phyloP scores from a whole-genome alignment of 1,140 invertebrate species.

The Magallana ariakensis region DNA sequence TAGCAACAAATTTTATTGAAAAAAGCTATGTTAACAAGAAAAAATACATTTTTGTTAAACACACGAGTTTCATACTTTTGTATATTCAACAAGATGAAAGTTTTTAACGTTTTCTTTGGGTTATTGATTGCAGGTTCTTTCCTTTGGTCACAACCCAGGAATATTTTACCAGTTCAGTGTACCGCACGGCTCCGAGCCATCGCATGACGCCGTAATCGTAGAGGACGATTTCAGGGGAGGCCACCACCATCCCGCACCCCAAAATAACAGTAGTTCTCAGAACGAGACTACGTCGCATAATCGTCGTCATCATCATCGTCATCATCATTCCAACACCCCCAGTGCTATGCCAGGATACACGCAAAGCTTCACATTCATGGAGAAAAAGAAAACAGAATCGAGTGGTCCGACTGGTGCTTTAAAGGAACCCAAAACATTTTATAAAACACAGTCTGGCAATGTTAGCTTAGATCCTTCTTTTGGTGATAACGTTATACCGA shows the following conservation, averaged over 20 bases:
- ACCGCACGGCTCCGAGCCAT: background rate
- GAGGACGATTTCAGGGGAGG: conserved; percentile 15
- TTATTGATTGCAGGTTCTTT: background rate
- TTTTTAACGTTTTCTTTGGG: too few relatives aligned
- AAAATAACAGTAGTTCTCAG: background rate
- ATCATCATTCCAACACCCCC: background rate
- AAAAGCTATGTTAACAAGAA: too few relatives aligned
- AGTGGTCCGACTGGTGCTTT: background rate
- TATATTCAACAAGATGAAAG: too few relatives aligned
- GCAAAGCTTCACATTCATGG: conserved; percentile 57
- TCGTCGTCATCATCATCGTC: background rate
- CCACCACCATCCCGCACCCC: background rate
- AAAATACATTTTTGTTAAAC: too few relatives aligned
- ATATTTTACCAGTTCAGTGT: conserved; percentile 34
- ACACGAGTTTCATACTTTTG: too few relatives aligned
- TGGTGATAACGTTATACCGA: conserved; percentile 23
- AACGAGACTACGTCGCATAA: background rate
- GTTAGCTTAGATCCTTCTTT: background rate
- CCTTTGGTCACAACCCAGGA: conserved; percentile 36
- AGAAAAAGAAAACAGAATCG: conserved; percentile 23
- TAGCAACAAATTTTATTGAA: too few relatives aligned
- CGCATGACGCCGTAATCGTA: conserved; percentile 16
- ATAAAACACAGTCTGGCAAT: conserved; percentile 20
- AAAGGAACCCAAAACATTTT: background rate
- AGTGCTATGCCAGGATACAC: conserved; percentile 51